These are phyloP conservation scores for Anas platyrhynchos DNA, from an alignment of 2,113 vertebrate species.

Conservation along the genomic window DNA sequence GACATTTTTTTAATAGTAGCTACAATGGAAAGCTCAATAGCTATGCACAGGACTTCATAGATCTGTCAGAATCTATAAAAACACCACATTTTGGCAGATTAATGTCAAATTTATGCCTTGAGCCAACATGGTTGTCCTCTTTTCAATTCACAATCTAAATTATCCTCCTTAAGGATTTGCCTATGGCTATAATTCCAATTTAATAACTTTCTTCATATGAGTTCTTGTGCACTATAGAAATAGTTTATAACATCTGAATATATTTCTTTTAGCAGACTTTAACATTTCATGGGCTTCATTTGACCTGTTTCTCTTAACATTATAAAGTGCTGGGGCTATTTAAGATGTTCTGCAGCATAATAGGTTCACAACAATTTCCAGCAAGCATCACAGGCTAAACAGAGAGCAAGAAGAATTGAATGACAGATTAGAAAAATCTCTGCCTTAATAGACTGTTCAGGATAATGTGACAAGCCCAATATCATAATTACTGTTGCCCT, in stretches of 20 bases:
- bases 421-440: not conserved
- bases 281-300: not conserved
- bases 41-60: not conserved
- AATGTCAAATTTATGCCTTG: slow-evolving; percentile 18
- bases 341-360: not conserved
- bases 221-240: not conserved
- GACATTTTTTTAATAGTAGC: not conserved
- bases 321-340: not conserved
- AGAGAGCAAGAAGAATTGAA: not conserved
- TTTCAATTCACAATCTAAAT: slow-evolving; percentile 26
- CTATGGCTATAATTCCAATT: slow-evolving; percentile 17
- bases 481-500: not conserved
- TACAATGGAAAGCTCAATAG: not conserved
- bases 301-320: not conserved
- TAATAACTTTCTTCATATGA: not conserved
- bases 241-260: not conserved
- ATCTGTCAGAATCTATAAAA: not conserved
- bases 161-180: slow-evolving; percentile 33
- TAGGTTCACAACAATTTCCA: not conserved
- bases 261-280: not conserved
- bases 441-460: not conserved
- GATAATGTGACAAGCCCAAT: not conserved
- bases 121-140: not conserved
- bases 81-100: not conserved
- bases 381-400: not conserved